Conservation (phyloP, 2,113 vertebrate species). For the Corythornis vintsioides region DNA sequence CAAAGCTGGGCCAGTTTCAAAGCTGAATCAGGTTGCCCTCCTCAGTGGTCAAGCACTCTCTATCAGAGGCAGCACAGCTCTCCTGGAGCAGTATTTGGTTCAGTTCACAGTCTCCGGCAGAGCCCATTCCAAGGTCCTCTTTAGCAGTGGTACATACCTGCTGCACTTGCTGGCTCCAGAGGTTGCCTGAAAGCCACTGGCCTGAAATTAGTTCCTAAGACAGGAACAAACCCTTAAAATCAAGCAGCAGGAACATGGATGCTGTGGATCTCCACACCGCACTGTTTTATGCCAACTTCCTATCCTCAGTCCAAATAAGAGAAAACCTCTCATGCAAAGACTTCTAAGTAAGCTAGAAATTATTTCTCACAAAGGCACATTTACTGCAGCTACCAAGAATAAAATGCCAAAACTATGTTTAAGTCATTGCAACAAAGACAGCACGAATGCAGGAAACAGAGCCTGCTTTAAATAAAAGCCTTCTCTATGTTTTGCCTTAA, state of each 20-base stretch:
- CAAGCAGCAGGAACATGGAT: neutral
- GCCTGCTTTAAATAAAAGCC: conserved; percentile 6
- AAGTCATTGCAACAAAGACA: conserved; percentile 6
- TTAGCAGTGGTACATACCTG: neutral
- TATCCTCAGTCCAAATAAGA: neutral
- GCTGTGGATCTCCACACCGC: neutral
- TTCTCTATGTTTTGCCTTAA: neutral
- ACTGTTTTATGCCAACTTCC: neutral
- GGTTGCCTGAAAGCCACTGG: neutral
- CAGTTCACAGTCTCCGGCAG: neutral
- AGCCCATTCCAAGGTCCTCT: neutral
- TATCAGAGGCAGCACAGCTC: neutral
- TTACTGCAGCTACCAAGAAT: conserved; percentile 20
- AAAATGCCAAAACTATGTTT: conserved; percentile 31
- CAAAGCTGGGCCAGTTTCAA: neutral
- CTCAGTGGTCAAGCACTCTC: neutral
- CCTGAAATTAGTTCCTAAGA: neutral
- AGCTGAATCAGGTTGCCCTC: neutral
- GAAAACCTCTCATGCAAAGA: neutral
- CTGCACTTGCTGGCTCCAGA: neutral
- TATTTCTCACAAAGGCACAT: neutral
- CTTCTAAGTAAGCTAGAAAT: conserved; percentile 9
- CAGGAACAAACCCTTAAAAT: neutral
- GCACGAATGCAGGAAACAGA: neutral
- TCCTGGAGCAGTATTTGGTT: neutral